These are phyloP conservation scores for Ascidia mentula DNA, from an alignment of 23 tunicate species.

Conservation along the genomic window DNA sequence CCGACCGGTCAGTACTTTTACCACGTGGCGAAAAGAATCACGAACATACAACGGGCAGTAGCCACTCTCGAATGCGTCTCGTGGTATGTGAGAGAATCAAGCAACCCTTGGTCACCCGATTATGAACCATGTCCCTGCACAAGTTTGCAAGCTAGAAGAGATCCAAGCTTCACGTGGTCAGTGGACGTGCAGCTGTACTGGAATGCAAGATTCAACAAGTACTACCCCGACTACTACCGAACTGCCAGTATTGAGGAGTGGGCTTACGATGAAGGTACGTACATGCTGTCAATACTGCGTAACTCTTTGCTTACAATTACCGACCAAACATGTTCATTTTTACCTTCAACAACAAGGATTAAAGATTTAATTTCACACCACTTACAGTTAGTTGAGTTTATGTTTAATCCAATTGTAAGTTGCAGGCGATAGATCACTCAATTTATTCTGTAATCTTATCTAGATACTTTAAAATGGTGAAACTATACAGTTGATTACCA, in stretches of 20 bases:
- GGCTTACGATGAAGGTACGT: conserved; percentile 13
- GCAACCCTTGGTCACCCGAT: neutral
- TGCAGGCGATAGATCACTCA: too few species aligned
- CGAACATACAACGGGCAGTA: neutral
- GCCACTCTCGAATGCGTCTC: neutral
- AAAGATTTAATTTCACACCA: too few species aligned
- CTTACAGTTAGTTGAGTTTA: too few species aligned
- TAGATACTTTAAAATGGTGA: too few species aligned
- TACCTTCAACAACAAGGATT: too few species aligned
- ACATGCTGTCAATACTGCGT: too few species aligned
- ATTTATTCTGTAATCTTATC: too few species aligned
- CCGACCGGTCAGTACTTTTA: neutral
- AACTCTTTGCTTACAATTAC: too few species aligned
- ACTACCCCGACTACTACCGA: neutral
- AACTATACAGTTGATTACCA: too few species aligned
- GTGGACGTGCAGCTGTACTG: neutral
- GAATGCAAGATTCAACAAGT: neutral
- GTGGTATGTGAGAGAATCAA: neutral
- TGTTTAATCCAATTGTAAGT: too few species aligned
- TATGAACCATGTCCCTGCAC: conserved; percentile 8
- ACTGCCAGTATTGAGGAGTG: conserved; percentile 7
- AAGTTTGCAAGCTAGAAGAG: neutral
- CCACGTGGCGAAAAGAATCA: neutral
- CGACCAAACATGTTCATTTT: too few species aligned
- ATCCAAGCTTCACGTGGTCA: neutral